A percentile compares a stretch with the other conserved stretches of the same genome.
Conservation (phyloP, 2,113 vertebrate species). For the Crotophaga sulcirostris region DNA sequence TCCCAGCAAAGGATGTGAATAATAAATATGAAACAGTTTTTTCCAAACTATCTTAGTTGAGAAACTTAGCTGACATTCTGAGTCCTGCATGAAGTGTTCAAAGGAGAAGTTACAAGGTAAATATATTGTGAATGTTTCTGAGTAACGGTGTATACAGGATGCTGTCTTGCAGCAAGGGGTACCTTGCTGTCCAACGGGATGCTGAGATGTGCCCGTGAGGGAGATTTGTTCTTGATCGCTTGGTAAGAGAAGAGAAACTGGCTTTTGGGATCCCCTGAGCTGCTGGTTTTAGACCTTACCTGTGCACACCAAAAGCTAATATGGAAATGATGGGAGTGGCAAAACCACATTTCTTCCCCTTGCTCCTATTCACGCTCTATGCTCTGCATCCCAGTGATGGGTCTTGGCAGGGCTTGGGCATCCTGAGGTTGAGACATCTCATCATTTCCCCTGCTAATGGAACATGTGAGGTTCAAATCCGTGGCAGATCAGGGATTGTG, state of each 20-base stretch:
- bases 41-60: background rate
- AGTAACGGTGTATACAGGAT: fast-evolving
- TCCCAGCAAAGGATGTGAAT: background rate
- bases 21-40: background rate
- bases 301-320: background rate
- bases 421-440: background rate
- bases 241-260: fast-evolving
- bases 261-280: background rate
- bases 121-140: background rate
- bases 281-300: background rate
- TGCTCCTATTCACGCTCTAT: fast-evolving
- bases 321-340: background rate
- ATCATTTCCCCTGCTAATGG: fast-evolving
- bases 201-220: background rate
- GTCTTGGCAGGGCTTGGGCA: fast-evolving
- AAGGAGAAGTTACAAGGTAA: background rate
- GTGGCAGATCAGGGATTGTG: fast-evolving
- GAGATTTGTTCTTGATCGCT: background rate
- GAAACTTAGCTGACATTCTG: background rate
- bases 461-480: fast-evolving
- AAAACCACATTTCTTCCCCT: background rate
- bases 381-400: fast-evolving
- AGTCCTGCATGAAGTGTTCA: fast-evolving
- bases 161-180: background rate
- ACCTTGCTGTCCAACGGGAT: background rate